Conservation (phyloP, 30 jellyfish, hydroid and myxozoan genomes). For the Sanderia malayensis region DNA sequence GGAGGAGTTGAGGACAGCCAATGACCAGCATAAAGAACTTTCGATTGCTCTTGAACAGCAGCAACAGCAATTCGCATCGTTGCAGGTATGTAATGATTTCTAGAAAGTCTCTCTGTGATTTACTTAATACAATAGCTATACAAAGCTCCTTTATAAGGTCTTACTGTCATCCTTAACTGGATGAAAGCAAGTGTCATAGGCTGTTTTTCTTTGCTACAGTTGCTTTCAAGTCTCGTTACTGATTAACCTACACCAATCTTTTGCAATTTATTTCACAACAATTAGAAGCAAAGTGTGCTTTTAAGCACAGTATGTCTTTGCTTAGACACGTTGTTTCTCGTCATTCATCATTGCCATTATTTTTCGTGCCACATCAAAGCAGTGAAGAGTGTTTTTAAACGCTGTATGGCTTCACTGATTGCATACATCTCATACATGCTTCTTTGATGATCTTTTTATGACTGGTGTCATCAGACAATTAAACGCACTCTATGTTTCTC, state of each 20-base stretch:
- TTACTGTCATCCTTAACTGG: too few species aligned
- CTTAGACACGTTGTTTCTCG: neutral
- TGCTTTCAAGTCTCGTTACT: neutral
- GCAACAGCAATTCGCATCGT: conserved; percentile 50
- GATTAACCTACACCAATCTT: neutral
- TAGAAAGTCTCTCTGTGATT: too few species aligned
- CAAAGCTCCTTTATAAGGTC: too few species aligned
- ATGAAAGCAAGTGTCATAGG: too few species aligned
- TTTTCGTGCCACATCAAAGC: neutral
- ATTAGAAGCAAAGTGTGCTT: neutral
- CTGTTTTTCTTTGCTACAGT: neutral
- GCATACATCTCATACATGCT: too few species aligned
- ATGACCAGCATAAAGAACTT: conserved; percentile 67
- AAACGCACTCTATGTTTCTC: conserved; percentile 42
- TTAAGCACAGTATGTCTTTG: neutral
- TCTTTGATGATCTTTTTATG: too few species aligned
- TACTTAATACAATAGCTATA: too few species aligned
- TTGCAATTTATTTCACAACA: neutral
- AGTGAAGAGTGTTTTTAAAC: conserved; percentile 14
- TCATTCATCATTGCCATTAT: neutral
- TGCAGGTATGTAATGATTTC: conserved; percentile 69
- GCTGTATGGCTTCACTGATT: neutral
- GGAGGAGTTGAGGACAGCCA: conserved; percentile 59
- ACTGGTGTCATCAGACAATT: neutral
- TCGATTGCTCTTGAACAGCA: conserved; percentile 60